phyloP scores from a whole-genome alignment of 2,113 vertebrate species.

The Paracanthobrama guichenoti region DNA sequence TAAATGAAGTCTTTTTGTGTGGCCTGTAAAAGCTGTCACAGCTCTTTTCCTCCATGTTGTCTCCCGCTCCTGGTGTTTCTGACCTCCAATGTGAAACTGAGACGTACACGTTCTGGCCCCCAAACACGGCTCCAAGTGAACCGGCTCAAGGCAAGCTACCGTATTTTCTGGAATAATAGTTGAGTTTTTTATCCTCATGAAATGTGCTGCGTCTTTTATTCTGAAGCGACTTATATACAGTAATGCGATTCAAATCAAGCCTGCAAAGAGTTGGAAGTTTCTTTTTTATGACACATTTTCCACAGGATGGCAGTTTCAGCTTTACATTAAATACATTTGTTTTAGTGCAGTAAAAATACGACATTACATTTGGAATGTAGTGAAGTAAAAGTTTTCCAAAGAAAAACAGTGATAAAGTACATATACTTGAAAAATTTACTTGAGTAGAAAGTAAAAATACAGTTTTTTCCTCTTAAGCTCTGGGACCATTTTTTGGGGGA shows the following conservation, averaged over 20 bases:
- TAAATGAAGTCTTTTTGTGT: conserved; percentile 25
- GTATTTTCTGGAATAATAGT: not conserved
- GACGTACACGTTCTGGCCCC: not conserved
- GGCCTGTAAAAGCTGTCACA: conserved; percentile 26
- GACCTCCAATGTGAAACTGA: not conserved
- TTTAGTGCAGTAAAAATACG: too few relatives aligned
- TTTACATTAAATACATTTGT: too few relatives aligned
- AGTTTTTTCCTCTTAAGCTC: too few relatives aligned
- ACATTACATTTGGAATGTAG: too few relatives aligned
- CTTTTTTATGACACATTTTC: too few relatives aligned
- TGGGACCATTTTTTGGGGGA: too few relatives aligned
- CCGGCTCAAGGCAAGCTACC: not conserved
- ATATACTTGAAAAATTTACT: too few relatives aligned
- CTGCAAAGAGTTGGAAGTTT: too few relatives aligned
- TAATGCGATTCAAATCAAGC: not conserved
- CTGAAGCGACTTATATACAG: not conserved
- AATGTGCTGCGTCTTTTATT: not conserved
- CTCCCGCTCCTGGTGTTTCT: not conserved
- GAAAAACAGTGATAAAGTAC: too few relatives aligned
- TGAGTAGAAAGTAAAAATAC: too few relatives aligned
- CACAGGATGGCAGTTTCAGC: too few relatives aligned
- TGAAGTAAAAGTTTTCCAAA: too few relatives aligned
- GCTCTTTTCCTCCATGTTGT: not conserved
- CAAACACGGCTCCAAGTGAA: not conserved
- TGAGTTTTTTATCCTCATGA: not conserved